These are phyloP conservation scores for Hirundo rustica DNA, from an alignment of 2,797 vertebrate genomes.

Conservation along the genomic window DNA sequence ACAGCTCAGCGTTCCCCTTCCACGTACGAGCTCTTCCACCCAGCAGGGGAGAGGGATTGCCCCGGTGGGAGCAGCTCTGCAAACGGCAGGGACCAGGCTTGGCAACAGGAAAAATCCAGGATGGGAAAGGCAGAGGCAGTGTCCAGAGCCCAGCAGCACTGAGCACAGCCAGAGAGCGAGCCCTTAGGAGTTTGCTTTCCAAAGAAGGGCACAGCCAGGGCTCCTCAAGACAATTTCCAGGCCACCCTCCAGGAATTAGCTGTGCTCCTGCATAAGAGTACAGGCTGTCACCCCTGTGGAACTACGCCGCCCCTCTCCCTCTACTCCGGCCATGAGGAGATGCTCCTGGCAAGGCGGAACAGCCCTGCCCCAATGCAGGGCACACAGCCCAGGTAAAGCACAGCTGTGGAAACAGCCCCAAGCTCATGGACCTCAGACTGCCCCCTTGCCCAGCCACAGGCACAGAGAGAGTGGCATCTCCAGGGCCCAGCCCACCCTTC, in stretches of 20 bases:
- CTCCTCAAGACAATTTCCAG: constrained; percentile 35
- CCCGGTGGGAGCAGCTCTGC: rapidly evolving
- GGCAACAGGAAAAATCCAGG: neutral
- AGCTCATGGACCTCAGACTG: rapidly evolving
- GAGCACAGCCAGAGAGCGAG: rapidly evolving
- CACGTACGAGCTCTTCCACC: neutral
- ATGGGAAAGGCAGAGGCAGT: neutral
- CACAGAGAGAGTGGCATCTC: neutral
- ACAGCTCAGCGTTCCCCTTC: neutral
- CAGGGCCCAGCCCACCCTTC: neutral
- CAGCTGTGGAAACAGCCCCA: rapidly evolving
- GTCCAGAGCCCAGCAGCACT: neutral
- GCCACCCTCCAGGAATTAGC: constrained; percentile 40
- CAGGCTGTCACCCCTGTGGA: neutral
- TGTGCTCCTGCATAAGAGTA: neutral
- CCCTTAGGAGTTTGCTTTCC: constrained; percentile 9
- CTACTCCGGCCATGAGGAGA: rapidly evolving
- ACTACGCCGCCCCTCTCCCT: rapidly evolving
- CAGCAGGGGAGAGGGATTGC: neutral
- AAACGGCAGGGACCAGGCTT: neutral
- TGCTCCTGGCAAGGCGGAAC: rapidly evolving
- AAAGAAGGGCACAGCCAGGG: constrained; percentile 52
- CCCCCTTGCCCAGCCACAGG: neutral
- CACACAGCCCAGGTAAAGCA: neutral
- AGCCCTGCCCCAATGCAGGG: rapidly evolving